A percentile compares a stretch with the other conserved stretches of the same genome.
phyloP scores from a whole-genome alignment of 2,797 vertebrate genomes.

The Peromyscus melanophrys region DNA sequence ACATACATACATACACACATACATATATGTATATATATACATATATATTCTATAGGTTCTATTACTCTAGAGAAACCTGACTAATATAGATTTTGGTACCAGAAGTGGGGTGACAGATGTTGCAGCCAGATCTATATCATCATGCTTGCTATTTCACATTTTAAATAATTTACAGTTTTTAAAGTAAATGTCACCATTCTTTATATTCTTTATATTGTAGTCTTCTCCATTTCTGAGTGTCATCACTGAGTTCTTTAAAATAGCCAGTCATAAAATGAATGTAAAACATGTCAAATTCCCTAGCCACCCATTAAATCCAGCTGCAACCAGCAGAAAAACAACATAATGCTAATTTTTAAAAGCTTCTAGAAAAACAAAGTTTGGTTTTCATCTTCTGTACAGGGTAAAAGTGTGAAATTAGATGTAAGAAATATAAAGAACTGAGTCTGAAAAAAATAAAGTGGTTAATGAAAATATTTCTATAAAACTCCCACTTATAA shows the following conservation, averaged over 20 bases:
- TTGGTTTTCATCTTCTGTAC: constrained; percentile 51
- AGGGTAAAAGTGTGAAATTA: not conserved
- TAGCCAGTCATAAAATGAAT: constrained; percentile 26
- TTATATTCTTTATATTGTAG: constrained; percentile 12
- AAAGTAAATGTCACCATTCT: constrained; percentile 54
- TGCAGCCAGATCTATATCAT: not conserved
- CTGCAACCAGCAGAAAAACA: constrained; percentile 34
- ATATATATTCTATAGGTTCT: not conserved
- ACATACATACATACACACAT: no score
- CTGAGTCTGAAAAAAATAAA: not conserved
- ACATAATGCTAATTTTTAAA: constrained; percentile 26
- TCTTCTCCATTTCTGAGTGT: constrained; percentile 55
- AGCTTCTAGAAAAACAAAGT: constrained; percentile 23
- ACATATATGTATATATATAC: not conserved
- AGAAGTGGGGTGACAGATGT: not conserved
- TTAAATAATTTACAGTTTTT: constrained; percentile 59
- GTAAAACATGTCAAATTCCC: constrained; percentile 7
- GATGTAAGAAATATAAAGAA: not conserved
- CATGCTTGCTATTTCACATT: constrained; percentile 35
- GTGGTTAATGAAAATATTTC: constrained; percentile 24
- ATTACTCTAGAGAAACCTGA: not conserved
- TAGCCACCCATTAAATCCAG: constrained; percentile 27
- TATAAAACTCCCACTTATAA: not conserved
- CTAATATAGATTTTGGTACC: not conserved
- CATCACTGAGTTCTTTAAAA: constrained; percentile 53